phyloP scores from a whole-genome alignment of 2,888 invertebrate species.

The Perizoma flavofasciatum region DNA sequence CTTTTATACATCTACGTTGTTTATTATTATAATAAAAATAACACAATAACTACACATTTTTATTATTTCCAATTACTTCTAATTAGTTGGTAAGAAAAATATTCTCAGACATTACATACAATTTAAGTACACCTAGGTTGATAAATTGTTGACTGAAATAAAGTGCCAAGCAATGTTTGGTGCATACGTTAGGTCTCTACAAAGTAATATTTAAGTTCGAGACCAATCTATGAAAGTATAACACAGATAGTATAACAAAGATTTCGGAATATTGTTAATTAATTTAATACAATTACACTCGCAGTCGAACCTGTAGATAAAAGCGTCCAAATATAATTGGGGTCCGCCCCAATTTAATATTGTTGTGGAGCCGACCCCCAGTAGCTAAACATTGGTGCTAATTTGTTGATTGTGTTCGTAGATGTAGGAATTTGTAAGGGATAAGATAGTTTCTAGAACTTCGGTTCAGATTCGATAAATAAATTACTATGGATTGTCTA shows the following conservation, averaged over 20 bases:
- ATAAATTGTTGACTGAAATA: no score
- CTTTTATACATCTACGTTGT: conserved; percentile 4
- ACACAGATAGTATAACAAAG: not conserved
- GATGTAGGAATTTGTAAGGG: conserved; percentile 37
- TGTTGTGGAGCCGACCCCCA: conserved; percentile 40
- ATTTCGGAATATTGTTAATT: conserved; percentile 4
- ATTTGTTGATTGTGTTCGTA: conserved; percentile 48
- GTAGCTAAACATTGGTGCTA: conserved; percentile 47
- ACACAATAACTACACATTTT: not conserved
- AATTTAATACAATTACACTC: conserved; percentile 15
- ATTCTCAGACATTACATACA: no score
- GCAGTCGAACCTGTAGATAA: conserved; percentile 8
- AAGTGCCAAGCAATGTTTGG: no score
- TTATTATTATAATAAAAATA: conserved; percentile 2
- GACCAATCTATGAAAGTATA: not conserved
- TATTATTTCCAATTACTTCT: no score
- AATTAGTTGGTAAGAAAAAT: not conserved
- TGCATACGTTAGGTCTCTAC: no score
- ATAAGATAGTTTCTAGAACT: conserved; percentile 8
- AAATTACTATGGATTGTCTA: no score
- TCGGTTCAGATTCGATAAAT: not conserved
- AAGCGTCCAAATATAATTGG: conserved; percentile 39
- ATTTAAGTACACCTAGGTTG: no score
- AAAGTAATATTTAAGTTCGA: not conserved
- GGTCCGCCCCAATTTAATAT: conserved; percentile 43